These are phyloP conservation scores for Cinclus cinclus DNA, from an alignment of 2,113 vertebrate genomes.

Conservation along the genomic window DNA sequence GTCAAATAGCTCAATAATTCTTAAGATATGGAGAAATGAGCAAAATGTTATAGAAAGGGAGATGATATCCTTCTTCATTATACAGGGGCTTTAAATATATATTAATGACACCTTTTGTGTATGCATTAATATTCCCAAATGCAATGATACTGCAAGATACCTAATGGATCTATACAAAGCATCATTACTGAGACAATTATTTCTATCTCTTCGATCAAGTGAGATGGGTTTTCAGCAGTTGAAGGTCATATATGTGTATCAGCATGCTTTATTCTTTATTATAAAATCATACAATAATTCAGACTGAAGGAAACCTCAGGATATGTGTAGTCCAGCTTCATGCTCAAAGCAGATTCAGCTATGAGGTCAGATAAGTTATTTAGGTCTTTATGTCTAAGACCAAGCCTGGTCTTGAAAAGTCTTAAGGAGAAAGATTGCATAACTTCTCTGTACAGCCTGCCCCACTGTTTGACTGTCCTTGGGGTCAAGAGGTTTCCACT, in stretches of 20 bases:
- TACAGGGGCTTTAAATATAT: not conserved
- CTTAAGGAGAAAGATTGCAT: not conserved
- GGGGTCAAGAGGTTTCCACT: not conserved
- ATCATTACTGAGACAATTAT: not conserved
- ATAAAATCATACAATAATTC: not conserved
- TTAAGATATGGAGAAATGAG: not conserved
- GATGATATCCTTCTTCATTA: constrained; percentile 15
- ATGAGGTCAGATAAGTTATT: not conserved
- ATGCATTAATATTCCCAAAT: not conserved
- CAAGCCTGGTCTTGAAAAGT: not conserved
- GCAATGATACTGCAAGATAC: not conserved
- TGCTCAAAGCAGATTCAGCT: not conserved
- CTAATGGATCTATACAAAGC: not conserved
- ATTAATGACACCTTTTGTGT: not conserved
- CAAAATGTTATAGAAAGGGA: constrained; percentile 17
- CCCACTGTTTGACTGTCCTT: not conserved
- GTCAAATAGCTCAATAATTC: constrained; percentile 16
- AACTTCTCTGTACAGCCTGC: not conserved
- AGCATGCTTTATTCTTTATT: not conserved
- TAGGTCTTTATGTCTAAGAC: not conserved
- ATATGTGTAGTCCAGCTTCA: not conserved
- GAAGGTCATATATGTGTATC: not conserved
- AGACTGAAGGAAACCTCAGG: not conserved
- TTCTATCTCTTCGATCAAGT: not conserved
- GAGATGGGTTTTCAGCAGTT: not conserved